Conservation (phyloP, 2,888 invertebrate species). For the Oscheius onirici region DNA sequence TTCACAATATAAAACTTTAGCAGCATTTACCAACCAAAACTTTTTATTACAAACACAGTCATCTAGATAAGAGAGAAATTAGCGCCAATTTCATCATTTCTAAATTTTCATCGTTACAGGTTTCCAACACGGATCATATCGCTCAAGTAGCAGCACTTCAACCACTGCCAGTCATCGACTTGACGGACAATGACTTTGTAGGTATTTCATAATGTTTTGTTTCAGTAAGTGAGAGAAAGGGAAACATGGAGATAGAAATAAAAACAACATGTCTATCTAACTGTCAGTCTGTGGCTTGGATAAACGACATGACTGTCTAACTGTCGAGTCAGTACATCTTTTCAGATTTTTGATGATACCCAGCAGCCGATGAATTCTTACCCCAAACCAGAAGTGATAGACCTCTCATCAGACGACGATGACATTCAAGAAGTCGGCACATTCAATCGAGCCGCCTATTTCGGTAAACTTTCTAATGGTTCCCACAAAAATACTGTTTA, state of each 20-base stretch:
- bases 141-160: constrained; percentile 43
- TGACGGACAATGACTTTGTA: constrained; percentile 33
- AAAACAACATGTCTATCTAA: background rate
- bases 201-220: background rate
- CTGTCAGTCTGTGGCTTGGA: background rate
- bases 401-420: constrained; percentile 37
- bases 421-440: constrained; percentile 34
- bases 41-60: background rate
- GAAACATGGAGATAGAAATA: background rate
- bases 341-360: constrained; percentile 2
- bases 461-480: background rate
- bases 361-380: background rate
- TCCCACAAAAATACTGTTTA: background rate
- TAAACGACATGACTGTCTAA: background rate
- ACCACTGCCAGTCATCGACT: constrained; percentile 39
- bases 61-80: background rate
- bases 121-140: constrained; percentile 40
- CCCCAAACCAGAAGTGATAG: constrained; percentile 22
- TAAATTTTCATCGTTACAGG: constrained; percentile 6
- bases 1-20: too few relatives aligned
- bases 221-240: background rate
- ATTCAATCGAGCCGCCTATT: background rate
- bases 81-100: too few relatives aligned
- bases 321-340: background rate
- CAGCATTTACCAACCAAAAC: too few relatives aligned